Conservation (phyloP, 2,797 vertebrate species). For the Numenius phaeopus region DNA sequence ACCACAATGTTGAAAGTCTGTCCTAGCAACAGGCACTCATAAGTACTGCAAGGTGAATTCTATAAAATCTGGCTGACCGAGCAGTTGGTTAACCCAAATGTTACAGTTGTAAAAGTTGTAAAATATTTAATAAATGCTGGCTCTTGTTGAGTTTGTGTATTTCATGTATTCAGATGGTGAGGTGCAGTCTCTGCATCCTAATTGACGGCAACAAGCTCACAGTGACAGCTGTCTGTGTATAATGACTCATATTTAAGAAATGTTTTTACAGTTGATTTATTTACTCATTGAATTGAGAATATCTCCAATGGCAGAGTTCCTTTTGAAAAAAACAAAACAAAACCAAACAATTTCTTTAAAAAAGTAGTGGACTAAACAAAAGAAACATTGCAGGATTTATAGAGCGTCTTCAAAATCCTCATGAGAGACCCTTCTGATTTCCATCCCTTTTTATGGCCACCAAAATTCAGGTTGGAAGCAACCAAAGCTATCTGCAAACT, state of each 20-base stretch:
- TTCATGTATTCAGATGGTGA: conserved; percentile 44
- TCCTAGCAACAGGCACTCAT: neutral
- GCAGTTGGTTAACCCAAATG: neutral
- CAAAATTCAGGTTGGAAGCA: neutral
- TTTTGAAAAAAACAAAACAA: neutral
- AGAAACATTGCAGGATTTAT: neutral
- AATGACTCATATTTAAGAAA: conserved; percentile 49
- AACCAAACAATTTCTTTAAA: neutral
- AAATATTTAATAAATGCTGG: conserved; percentile 52
- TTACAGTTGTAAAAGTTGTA: neutral
- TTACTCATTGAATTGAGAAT: conserved; percentile 19
- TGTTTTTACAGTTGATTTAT: conserved; percentile 36
- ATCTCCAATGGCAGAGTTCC: neutral
- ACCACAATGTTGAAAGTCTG: neutral
- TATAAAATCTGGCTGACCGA: neutral
- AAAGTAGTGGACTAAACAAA: neutral
- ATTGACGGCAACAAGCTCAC: neutral
- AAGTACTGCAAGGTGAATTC: neutral
- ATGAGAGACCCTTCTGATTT: neutral
- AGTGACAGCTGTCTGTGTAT: conserved; percentile 49
- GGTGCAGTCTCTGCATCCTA: conserved; percentile 6
- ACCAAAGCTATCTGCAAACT: neutral
- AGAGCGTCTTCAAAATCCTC: neutral
- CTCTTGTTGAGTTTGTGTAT: neutral
- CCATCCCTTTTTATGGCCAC: neutral